These are phyloP conservation scores for Acromyrmex heyeri DNA, from an alignment of 1,140 invertebrate genomes.

Conservation along the genomic window DNA sequence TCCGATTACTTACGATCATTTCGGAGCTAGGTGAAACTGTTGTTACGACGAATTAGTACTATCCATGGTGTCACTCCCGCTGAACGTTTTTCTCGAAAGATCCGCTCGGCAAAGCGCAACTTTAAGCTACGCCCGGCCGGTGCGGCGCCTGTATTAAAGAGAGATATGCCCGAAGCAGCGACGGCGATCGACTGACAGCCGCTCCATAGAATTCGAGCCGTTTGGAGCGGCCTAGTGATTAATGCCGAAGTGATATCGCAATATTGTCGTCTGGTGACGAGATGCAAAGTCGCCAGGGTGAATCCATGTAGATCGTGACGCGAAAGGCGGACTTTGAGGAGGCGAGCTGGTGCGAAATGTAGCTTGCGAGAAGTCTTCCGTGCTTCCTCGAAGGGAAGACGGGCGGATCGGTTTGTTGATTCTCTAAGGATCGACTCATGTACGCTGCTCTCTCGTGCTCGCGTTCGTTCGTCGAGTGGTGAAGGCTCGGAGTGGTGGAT, in stretches of 20 bases:
- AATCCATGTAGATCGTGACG: constrained; percentile 8
- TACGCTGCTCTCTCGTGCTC: neutral
- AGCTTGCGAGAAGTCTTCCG: constrained; percentile 8
- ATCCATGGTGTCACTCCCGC: neutral
- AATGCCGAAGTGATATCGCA: neutral
- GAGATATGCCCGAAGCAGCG: constrained; percentile 81
- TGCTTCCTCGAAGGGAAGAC: constrained; percentile 34
- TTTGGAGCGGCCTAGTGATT: neutral
- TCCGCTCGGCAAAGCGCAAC: constrained; percentile 57
- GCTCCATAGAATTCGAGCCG: neutral
- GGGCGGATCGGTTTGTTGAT: constrained; percentile 21
- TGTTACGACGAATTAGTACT: neutral
- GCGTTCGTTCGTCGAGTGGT: neutral
- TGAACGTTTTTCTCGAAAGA: constrained; percentile 14
- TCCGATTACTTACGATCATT: neutral
- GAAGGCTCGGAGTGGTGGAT: neutral
- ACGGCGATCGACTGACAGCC: constrained; percentile 41
- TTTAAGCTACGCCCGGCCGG: constrained; percentile 82
- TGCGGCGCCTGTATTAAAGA: constrained; percentile 83
- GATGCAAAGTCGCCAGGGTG: constrained; percentile 7
- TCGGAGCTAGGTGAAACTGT: neutral
- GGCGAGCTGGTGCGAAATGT: constrained; percentile 26
- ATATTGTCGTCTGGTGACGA: neutral
- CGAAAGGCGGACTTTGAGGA: neutral
- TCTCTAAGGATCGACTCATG: neutral